Percentiles rank a stretch among this genome's conserved stretches.
phyloP scores from a whole-genome alignment of 2,888 invertebrate genomes.

The Himalopsyche kuldschensis region DNA sequence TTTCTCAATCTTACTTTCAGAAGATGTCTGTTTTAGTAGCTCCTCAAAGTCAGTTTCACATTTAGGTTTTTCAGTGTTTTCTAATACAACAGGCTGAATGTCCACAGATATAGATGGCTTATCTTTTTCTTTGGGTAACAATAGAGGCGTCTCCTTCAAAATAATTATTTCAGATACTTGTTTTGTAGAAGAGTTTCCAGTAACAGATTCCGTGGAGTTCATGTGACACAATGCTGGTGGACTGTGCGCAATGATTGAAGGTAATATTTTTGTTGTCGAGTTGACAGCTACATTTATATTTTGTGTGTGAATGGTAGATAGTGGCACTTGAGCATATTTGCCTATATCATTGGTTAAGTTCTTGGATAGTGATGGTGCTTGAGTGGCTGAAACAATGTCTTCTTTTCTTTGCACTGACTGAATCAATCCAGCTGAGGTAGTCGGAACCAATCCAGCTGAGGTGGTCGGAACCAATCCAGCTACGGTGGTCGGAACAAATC shows the following conservation, averaged over 20 bases:
- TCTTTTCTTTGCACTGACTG: slow-evolving; percentile 41
- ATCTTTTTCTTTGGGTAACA: not conserved
- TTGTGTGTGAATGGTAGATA: not conserved
- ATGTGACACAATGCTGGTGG: slow-evolving; percentile 14
- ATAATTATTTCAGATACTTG: not conserved
- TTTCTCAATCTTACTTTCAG: slow-evolving; percentile 52
- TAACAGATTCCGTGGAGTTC: not conserved
- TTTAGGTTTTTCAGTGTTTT: slow-evolving; percentile 45
- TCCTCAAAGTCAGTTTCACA: slow-evolving; percentile 59
- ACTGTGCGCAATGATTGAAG: not conserved
- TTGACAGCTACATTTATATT: slow-evolving; percentile 7
- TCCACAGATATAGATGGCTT: not conserved
- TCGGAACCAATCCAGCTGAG: slow-evolving; percentile 38
- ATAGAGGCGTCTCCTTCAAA: not conserved
- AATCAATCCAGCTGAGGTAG: slow-evolving; percentile 42
- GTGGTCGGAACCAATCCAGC: slow-evolving; percentile 41
- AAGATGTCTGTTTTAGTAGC: slow-evolving; percentile 55
- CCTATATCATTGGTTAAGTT: not conserved
- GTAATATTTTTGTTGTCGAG: not conserved
- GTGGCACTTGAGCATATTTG: not conserved
- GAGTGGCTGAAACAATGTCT: not conserved
- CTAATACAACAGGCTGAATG: not conserved
- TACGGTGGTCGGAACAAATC: slow-evolving; percentile 34
- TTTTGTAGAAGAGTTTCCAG: not conserved
- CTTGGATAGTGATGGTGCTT: not conserved